Evolutionary conservation across 2,888 invertebrate genomes (phyloP).

Genomic region (Chloroclysta siterata): DNA sequence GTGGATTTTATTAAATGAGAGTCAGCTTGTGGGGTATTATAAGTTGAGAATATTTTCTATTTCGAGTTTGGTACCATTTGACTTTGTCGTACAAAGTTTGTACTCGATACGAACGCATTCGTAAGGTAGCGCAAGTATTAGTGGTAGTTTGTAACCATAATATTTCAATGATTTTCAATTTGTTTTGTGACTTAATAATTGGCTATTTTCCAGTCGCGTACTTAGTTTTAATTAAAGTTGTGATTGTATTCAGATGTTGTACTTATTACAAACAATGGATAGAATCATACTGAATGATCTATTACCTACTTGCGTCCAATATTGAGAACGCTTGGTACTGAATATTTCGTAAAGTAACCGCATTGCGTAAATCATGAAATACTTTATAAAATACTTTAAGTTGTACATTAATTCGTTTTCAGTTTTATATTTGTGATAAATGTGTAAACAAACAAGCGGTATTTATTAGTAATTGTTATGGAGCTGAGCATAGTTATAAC

Average conservation of each 20-base stretch:
- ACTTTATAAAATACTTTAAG: not conserved
- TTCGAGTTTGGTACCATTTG: too few relatives aligned
- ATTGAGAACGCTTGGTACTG: not conserved
- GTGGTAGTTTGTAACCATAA: not conserved
- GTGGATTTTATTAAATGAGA: too few relatives aligned
- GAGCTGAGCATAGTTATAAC: too few relatives aligned
- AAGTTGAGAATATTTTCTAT: too few relatives aligned
- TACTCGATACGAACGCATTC: too few relatives aligned
- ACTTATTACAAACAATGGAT: slow-evolving; percentile 18
- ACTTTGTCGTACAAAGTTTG: too few relatives aligned
- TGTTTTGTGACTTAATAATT: slow-evolving; percentile 23
- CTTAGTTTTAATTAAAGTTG: slow-evolving; percentile 24
- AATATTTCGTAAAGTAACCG: not conserved
- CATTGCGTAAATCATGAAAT: not conserved
- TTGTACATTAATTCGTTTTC: not conserved
- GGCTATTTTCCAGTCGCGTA: slow-evolving; percentile 10
- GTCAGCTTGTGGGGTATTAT: too few relatives aligned
- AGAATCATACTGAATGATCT: slow-evolving; percentile 9
- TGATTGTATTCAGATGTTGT: slow-evolving; percentile 25
- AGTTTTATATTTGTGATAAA: too few relatives aligned
- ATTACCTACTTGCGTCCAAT: slow-evolving; percentile 4
- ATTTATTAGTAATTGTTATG: too few relatives aligned
- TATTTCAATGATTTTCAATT: slow-evolving; percentile 13
- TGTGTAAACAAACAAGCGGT: too few relatives aligned
- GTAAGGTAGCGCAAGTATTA: too few relatives aligned